Base-by-base conservation (phyloP, 2,113 vertebrate species). In the Echinops telfairi region DNA sequence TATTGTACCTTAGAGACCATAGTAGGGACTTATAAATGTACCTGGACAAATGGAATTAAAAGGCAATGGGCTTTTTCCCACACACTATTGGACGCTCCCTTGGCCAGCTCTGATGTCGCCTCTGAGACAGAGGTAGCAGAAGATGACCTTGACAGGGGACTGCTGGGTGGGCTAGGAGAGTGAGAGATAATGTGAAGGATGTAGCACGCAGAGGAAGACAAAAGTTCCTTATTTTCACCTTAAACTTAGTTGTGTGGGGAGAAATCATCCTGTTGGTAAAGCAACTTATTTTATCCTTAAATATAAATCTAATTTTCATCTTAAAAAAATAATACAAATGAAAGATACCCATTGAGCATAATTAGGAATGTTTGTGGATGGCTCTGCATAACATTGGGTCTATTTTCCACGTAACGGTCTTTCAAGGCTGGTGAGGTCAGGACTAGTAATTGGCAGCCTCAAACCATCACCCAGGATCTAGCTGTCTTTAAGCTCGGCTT, bases 261-360 rank as follows among this genome's bases (percentile, higher is more conserved):
- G 40, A 31, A 6, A 68, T 25, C 36, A 73, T 85, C 40, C 36
- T 43, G 20, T 75, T 81, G 62, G 33, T 79, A n/a, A 88, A 80
- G 64, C 62, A 77, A 25, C 60, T 25, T 53, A 23, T 88, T 88
- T 79, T 62, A 22, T 84, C 3, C 85, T 76, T 40, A 64, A 81
- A 15, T 1, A 73, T 31, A 92, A 73, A 66, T 66, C 43, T 6
- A 43, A 1, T 58, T 92, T 79, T 57, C 10, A 23, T 66, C 33
- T 89, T 73, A 68, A 83, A 29, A 89, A 29, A 89, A 68, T 40
- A 53, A 14, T 62, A 83, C 58, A 68, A 83, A 78, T 68, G 66
- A 89, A 78, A 68, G 12, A 11, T 47, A 40, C 76, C 20, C 22
- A 79, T 17, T 68, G 70, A 84, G 33, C 19, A 53, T 27, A 88